phyloP scores from a whole-genome alignment of 2,113 vertebrate species.

The Neogale vison region DNA sequence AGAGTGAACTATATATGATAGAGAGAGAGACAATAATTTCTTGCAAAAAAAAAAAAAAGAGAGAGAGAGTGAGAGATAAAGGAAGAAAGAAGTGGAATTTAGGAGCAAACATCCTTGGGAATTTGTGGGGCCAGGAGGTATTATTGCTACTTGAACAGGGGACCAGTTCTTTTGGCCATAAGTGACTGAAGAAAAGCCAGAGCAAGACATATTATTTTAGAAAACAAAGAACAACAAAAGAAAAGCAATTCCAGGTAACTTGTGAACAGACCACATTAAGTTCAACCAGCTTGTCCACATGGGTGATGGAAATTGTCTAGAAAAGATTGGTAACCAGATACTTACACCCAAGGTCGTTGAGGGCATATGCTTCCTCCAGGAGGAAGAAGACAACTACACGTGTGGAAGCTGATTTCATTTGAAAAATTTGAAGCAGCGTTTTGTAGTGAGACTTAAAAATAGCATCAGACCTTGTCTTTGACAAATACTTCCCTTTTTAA shows the following conservation, averaged over 20 bases:
- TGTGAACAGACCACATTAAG: slow-evolving; percentile 72
- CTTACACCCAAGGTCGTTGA: background rate
- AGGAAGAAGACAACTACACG: slow-evolving; percentile 65
- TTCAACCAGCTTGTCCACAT: slow-evolving; percentile 31
- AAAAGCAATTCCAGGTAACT: slow-evolving; percentile 71
- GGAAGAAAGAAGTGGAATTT: slow-evolving; percentile 71
- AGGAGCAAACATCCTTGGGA: slow-evolving; percentile 77
- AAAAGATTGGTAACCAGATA: background rate
- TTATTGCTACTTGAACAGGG: slow-evolving; percentile 82
- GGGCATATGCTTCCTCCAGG: slow-evolving; percentile 76
- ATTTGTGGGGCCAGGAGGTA: slow-evolving; percentile 61
- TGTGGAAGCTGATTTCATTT: slow-evolving; percentile 72
- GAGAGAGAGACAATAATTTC: slow-evolving; percentile 85
- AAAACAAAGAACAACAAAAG: slow-evolving; percentile 64
- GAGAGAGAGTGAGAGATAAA: background rate
- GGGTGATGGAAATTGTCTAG: background rate
- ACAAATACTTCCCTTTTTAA: slow-evolving; percentile 31
- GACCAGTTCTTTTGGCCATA: slow-evolving; percentile 81
- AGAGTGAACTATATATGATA: slow-evolving; percentile 85
- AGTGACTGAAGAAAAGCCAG: slow-evolving; percentile 77
- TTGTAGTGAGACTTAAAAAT: slow-evolving; percentile 72
- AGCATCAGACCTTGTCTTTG: slow-evolving; percentile 10
- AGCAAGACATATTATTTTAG: slow-evolving; percentile 70
- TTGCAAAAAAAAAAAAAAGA: slow-evolving; percentile 77
- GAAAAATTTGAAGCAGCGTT: slow-evolving; percentile 74